Base-by-base conservation (phyloP, 2,113 vertebrate species). In the Gambusia holbrooki region DNA sequence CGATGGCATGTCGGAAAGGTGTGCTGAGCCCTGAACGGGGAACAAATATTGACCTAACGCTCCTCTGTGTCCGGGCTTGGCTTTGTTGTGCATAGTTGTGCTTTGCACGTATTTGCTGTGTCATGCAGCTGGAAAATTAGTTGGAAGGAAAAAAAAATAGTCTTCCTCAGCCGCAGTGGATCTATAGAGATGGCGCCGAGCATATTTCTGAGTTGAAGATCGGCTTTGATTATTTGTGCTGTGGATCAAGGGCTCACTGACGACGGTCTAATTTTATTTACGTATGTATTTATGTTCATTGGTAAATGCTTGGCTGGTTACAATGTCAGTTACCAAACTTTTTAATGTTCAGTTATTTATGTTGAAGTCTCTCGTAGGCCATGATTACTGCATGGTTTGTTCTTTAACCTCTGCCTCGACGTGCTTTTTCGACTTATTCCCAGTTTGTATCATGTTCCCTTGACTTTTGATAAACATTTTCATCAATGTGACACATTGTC, bases 251-350 rank as follows among this genome's bases (percentile, higher is more conserved):
- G 85, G 81, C 79, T 89, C 62, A 66, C 76, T 80, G 45, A 37
- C 73, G 37, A 27, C 25, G 79, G 65, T 45, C 88, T 82, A 51
- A 71, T 22, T 81, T 88, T 86, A 91, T 91, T 88, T 87, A 85
- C 83, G 82, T 70, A 42, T 83, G 81, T 90, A 88, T 93, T 89
- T 93, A 85, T 92, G 84, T 76, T 69, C 75, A 79, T 71, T 91
- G 89, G 90, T 93, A 92, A 94, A 90, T 90, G 90, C 81, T 93
- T 93, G 90, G 84, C 91, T 93, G 88, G 92, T 92, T 90, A 93
- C 92, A 92, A 92, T 90, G 92, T 90, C 88, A 92, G 64, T 89
- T 93, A 91, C 91, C 90, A 88, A 84, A 84, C 40, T 4, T 73
- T 32, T 79, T 85, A 6, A 73, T 25, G 70, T 79, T 73, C 67